Evolutionary conservation across 2,113 vertebrate species (phyloP), one percentile per base, ranked within the genome.

Genomic region (Eubucco bourcierii): DNA sequence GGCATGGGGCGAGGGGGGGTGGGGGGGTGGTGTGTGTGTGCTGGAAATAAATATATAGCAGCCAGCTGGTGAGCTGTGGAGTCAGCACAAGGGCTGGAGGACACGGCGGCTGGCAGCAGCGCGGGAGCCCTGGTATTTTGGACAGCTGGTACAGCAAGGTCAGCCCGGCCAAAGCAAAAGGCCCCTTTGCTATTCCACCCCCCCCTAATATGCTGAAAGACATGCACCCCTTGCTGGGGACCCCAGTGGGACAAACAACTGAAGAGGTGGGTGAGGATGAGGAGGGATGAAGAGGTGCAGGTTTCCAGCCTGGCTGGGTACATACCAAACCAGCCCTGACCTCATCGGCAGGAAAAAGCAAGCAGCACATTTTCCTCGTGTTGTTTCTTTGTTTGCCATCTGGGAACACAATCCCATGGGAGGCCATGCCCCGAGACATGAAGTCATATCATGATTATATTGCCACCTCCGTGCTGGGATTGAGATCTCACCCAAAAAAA

Each of bases 61-160:
- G 87, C 84, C 95, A 96, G 96, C 94, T 96, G 95, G 95, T 71
- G 95, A 94, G 94, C 88, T 86, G 95, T 95, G 87, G 95, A 94
- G 94, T 93, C 96, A 95, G 96, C 96, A 94, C 71, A 34, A 92
- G 90, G 89, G 6, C 86, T 65, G 85, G 76, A 88, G 85, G 92
- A 85, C 88, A 4, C 44, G 8, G 90, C 3, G 87, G 74, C 90
- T 94, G 95, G 93, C 94, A 82, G 81, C 33, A 0, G 80, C 29
- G 0, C 47, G 2, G 84, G 79, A 94, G 85, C 86, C 74, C 94
- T 88, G 93, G 90, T 87, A 95, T 94, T 94, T 91, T 1, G 77
- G 94, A 94, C 96, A 96, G 94, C 96, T 94, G 94, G 18, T 77
- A 59, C 72, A 58, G 94, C 94, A 94, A 96, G 96, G 95, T 95